A percentile compares a stretch with the other conserved stretches of the same genome.
These are phyloP conservation scores for Neoniphon sammara DNA, from an alignment of 2,797 vertebrate species.

Conservation along the genomic window DNA sequence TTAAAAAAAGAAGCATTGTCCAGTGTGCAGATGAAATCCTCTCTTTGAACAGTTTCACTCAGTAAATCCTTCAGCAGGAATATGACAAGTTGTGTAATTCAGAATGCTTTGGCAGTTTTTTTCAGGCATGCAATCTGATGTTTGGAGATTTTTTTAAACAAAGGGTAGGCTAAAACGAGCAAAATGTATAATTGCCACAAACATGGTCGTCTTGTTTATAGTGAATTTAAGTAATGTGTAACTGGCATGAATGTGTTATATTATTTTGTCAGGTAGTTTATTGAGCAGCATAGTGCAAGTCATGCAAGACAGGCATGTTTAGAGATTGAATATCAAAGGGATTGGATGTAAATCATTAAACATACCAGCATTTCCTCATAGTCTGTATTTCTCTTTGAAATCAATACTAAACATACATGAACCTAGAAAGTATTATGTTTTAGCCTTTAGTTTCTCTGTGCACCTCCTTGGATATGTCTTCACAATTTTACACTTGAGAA, in stretches of 20 bases:
- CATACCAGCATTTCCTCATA: neutral
- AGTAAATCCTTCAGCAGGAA: neutral
- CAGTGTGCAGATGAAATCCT: too few relatives aligned
- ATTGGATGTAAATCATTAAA: neutral
- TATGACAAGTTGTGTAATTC: too few relatives aligned
- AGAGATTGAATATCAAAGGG: too few relatives aligned
- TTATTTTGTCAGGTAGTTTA: neutral
- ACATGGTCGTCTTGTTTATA: neutral
- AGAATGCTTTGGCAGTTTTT: neutral
- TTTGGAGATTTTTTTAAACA: too few relatives aligned
- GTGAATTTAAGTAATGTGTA: too few relatives aligned
- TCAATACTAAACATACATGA: neutral
- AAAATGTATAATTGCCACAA: neutral
- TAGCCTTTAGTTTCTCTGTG: too few relatives aligned
- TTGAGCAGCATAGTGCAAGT: too few relatives aligned
- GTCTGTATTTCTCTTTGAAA: neutral
- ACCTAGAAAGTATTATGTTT: neutral
- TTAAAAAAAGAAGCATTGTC: too few relatives aligned
- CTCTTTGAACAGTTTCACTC: neutral
- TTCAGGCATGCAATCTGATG: neutral
- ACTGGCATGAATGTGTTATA: too few relatives aligned
- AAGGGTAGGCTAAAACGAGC: too few relatives aligned
- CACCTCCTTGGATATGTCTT: neutral
- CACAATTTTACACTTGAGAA: neutral
- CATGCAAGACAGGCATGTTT: too few relatives aligned